A percentile compares a stretch with the other conserved stretches of the same genome.
Conservation (phyloP, 37 sponge, comb jelly and placozoan species). For the Dysidea cf. avara region DNA sequence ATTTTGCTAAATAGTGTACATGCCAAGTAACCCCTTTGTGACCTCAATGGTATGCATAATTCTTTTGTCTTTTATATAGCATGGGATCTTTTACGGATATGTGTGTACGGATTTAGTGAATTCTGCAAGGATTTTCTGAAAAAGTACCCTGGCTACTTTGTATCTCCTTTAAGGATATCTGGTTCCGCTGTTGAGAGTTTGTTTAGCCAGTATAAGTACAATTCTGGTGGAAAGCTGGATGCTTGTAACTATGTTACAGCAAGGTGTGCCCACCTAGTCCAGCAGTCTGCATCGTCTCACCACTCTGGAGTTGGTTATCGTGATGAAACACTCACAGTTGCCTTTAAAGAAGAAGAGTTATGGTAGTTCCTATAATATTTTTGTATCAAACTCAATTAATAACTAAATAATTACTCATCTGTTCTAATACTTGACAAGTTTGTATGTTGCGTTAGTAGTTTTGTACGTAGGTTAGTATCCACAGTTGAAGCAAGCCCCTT, state of each 20-base stretch:
- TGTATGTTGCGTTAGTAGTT: not conserved
- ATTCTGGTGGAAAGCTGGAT: too few relatives aligned
- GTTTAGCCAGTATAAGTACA: constrained; percentile 10
- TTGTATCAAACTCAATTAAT: too few relatives aligned
- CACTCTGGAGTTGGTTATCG: constrained; percentile 5
- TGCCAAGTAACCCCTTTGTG: too few relatives aligned
- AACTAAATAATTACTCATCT: too few relatives aligned
- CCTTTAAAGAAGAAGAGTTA: too few relatives aligned
- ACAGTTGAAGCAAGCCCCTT: too few relatives aligned
- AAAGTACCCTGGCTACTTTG: constrained; percentile 14
- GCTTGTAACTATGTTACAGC: constrained; percentile 16
- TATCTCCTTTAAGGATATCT: constrained; percentile 1
- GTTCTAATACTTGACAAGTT: not conserved
- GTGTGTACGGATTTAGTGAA: not conserved
- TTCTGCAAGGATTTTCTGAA: constrained; percentile 7
- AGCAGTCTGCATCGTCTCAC: constrained; percentile 3
- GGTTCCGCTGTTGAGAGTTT: constrained; percentile 25
- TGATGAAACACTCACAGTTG: not conserved
- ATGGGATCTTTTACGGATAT: constrained; percentile 18
- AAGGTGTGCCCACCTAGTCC: not conserved
- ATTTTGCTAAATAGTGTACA: too few relatives aligned
- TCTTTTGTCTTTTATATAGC: too few relatives aligned
- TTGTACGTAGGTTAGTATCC: not conserved
- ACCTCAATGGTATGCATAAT: too few relatives aligned
- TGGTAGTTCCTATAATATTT: too few relatives aligned